These are phyloP conservation scores for Zeuzera pyrina DNA, from an alignment of 2,888 invertebrate species.

Conservation along the genomic window DNA sequence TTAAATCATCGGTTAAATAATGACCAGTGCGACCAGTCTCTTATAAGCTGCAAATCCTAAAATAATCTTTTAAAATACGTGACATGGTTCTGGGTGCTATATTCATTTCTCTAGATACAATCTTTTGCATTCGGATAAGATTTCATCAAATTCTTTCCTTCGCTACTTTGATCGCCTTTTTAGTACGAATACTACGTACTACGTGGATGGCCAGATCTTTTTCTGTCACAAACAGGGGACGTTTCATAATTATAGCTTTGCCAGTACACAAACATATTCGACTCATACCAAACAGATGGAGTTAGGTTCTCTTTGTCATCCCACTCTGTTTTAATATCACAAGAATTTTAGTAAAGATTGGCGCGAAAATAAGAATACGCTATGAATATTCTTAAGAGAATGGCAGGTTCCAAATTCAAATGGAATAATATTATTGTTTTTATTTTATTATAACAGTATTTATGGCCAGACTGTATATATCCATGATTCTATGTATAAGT, in stretches of 20 bases:
- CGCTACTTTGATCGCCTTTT: constrained; percentile 12
- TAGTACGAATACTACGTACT: constrained; percentile 10
- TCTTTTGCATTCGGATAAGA: constrained; percentile 10
- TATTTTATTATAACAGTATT: too few relatives aligned
- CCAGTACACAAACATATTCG: not conserved
- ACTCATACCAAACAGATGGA: not conserved
- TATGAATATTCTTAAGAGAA: too few relatives aligned
- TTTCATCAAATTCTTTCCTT: constrained; percentile 10
- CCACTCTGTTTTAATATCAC: not conserved
- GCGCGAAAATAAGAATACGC: too few relatives aligned
- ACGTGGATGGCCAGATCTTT: constrained; percentile 8
- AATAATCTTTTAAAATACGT: constrained; percentile 11
- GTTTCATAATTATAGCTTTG: not conserved
- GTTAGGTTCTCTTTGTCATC: not conserved
- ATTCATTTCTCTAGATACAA: constrained; percentile 12
- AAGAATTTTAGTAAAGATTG: too few relatives aligned
- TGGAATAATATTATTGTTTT: too few relatives aligned
- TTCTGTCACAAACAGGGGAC: constrained; percentile 8
- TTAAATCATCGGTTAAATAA: too few relatives aligned
- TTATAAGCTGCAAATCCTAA: too few relatives aligned
- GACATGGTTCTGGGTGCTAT: constrained; percentile 12
- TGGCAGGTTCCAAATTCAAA: too few relatives aligned
- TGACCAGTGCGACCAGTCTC: too few relatives aligned
- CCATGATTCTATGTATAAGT: too few relatives aligned
- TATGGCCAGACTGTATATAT: too few relatives aligned